A percentile compares a stretch with the other conserved stretches of the same genome.
Evolutionary conservation across 2,113 vertebrate species (phyloP).

Genomic region (Phyllostomus hastatus): DNA sequence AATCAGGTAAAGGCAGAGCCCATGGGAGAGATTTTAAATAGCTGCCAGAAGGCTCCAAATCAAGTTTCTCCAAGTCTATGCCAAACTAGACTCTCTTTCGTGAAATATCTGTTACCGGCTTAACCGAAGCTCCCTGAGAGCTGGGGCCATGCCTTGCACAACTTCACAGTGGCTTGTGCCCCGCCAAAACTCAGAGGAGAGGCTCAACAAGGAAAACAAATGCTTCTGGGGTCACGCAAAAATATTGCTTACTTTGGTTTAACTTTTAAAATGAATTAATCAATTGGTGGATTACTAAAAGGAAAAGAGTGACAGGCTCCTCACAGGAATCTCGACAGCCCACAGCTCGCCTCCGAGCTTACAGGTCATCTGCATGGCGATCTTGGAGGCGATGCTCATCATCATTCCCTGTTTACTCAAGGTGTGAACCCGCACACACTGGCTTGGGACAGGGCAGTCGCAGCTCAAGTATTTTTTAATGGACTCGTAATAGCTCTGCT

Average conservation of each 20-base stretch:
- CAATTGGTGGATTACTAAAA: neutral
- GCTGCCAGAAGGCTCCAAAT: neutral
- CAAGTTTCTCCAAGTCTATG: neutral
- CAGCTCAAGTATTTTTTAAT: conserved; percentile 77
- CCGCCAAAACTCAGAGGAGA: neutral
- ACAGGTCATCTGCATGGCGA: conserved; percentile 77
- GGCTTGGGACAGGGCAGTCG: conserved; percentile 73
- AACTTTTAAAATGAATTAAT: neutral
- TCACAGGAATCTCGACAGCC: conserved; percentile 80
- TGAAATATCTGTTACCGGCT: neutral
- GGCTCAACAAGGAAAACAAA: neutral
- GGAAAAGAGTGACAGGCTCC: neutral
- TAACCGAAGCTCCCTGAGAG: neutral
- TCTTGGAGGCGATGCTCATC: conserved; percentile 73
- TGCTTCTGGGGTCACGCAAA: neutral
- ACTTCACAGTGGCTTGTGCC: neutral
- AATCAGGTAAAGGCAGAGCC: neutral
- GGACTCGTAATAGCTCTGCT: conserved; percentile 73
- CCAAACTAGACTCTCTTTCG: neutral
- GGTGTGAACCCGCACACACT: conserved; percentile 75
- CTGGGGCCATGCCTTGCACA: neutral
- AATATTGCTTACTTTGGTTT: neutral
- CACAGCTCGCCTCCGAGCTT: conserved; percentile 79
- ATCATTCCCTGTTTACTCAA: conserved; percentile 68
- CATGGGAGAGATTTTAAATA: neutral